A percentile compares a stretch with the other conserved stretches of the same genome.
These are phyloP conservation scores for Taeniopygia guttata DNA, from an alignment of 2,797 vertebrate species.

Conservation along the genomic window DNA sequence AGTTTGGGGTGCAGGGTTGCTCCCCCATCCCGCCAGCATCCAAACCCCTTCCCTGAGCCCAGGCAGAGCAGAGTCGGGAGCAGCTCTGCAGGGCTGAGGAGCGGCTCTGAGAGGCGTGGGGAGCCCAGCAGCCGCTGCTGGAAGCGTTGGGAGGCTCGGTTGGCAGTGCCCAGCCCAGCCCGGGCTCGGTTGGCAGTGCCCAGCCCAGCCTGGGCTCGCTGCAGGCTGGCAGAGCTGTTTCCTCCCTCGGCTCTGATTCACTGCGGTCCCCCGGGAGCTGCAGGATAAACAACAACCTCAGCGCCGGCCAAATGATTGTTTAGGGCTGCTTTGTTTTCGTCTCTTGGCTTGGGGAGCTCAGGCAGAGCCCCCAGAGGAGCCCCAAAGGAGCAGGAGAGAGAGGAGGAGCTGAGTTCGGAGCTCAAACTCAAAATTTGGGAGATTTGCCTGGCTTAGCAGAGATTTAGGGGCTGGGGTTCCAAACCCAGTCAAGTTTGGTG, in stretches of 20 bases:
- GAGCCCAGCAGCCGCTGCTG: neutral
- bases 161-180: neutral
- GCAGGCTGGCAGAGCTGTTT: neutral
- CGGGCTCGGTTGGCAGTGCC: neutral
- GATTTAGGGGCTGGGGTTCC: neutral
- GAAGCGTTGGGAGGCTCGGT: neutral
- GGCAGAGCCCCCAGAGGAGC: neutral
- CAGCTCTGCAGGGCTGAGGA: neutral
- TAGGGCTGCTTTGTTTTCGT: neutral
- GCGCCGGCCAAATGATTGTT: neutral
- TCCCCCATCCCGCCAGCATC: fast-evolving
- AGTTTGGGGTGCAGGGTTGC: neutral
- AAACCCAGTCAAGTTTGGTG: neutral
- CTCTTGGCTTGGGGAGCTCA: neutral
- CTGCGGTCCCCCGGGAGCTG: neutral
- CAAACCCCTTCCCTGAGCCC: neutral
- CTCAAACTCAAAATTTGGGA: neutral
- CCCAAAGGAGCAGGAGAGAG: neutral
- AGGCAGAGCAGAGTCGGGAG: neutral
- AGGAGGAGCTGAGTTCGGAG: neutral
- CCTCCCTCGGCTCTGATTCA: neutral
- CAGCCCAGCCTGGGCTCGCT: neutral
- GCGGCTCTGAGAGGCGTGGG: neutral
- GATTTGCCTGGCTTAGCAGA: neutral
- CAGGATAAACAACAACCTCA: constrained; percentile 9